phyloP scores from a whole-genome alignment of 2,113 vertebrate genomes.

The Oncorhynchus tshawytscha region DNA sequence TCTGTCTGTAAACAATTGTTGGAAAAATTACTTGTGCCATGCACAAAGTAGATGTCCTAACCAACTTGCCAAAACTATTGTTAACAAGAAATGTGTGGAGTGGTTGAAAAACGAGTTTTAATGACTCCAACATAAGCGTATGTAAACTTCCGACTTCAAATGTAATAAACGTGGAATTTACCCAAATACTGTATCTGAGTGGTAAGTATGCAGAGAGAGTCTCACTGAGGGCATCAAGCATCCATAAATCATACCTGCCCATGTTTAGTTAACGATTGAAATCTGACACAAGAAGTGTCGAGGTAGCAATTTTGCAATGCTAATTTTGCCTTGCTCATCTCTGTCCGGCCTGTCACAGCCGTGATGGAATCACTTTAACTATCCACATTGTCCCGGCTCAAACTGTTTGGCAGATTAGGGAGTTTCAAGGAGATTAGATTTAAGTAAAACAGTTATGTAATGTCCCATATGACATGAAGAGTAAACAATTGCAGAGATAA shows the following conservation, averaged over 20 bases:
- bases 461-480: no score
- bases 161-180: no score
- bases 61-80: no score
- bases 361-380: conserved; percentile 14
- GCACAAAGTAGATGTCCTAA: no score
- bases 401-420: background rate
- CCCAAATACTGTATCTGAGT: background rate
- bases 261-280: conserved; percentile 10
- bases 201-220: background rate
- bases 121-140: no score
- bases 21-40: no score
- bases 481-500: no score
- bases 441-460: no score
- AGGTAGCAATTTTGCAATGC: background rate
- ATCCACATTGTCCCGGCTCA: background rate
- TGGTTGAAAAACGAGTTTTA: no score
- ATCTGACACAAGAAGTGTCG: conserved; percentile 7
- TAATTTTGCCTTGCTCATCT: background rate
- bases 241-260: conserved; percentile 3
- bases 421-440: background rate
- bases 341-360: background rate
- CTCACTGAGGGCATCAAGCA: background rate
- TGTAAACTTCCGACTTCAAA: no score
- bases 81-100: no score
- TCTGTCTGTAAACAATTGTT: no score